Evolutionary conservation across 2,888 invertebrate species (phyloP).

Genomic region (Ceraclea dissimilis): DNA sequence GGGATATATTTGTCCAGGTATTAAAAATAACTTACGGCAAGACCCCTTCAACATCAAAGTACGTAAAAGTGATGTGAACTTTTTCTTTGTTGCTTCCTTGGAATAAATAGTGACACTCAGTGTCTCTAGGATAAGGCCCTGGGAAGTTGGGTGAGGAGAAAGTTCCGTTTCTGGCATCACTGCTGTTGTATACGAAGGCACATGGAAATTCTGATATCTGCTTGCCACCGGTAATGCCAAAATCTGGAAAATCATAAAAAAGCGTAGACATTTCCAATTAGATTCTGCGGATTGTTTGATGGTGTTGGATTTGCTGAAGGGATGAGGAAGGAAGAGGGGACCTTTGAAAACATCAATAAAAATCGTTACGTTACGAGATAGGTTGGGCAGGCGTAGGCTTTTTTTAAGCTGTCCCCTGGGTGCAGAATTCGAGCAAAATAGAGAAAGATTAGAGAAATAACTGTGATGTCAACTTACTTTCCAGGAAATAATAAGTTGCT

Average conservation of each 20-base stretch:
- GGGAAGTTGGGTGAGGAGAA: slow-evolving; percentile 88
- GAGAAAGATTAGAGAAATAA: too few species aligned
- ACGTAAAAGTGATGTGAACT: slow-evolving; percentile 77
- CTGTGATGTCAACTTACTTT: too few species aligned
- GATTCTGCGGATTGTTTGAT: too few species aligned
- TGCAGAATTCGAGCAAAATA: too few species aligned
- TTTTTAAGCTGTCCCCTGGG: too few species aligned
- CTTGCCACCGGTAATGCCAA: slow-evolving; percentile 74
- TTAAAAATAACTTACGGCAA: slow-evolving; percentile 76
- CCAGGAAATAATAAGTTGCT: slow-evolving; percentile 80
- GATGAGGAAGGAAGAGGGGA: too few species aligned
- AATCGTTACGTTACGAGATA: too few species aligned
- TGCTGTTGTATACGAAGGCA: slow-evolving; percentile 84
- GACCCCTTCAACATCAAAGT: slow-evolving; percentile 92
- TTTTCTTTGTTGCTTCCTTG: slow-evolving; percentile 71
- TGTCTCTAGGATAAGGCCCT: slow-evolving; percentile 81
- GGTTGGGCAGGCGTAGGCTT: too few species aligned
- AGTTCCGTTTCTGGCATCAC: slow-evolving; percentile 68
- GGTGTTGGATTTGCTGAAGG: too few species aligned
- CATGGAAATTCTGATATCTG: slow-evolving; percentile 73
- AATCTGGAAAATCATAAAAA: slow-evolving; percentile 55
- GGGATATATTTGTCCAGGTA: too few species aligned
- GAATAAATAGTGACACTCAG: slow-evolving; percentile 88
- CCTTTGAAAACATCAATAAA: too few species aligned
- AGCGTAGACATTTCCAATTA: too few species aligned